Percentiles rank a stretch among this genome's conserved stretches.
These are phyloP conservation scores for Hemibagrus wyckioides DNA, from an alignment of 2,113 vertebrate species.

Conservation along the genomic window DNA sequence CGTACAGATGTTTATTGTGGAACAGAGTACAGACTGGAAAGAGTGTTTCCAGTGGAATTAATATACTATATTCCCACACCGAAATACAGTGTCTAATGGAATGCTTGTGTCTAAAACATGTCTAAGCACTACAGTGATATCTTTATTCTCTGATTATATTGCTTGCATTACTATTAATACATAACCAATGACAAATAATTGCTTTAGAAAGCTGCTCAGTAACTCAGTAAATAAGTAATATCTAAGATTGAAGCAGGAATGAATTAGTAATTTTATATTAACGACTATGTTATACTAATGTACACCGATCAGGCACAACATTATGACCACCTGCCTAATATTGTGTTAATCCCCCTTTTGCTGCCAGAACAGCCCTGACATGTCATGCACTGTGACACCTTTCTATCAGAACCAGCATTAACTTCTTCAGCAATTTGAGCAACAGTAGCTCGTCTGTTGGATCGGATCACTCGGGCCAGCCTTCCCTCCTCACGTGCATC, in stretches of 20 bases:
- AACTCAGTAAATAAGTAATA: neutral
- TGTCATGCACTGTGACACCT: too few relatives aligned
- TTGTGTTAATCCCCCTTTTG: too few relatives aligned
- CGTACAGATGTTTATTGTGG: conserved; percentile 16
- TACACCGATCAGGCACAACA: too few relatives aligned
- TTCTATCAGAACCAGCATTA: too few relatives aligned
- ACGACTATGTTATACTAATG: neutral
- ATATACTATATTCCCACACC: neutral
- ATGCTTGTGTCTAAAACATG: neutral
- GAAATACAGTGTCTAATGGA: neutral
- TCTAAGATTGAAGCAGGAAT: neutral
- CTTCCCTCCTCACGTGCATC: too few relatives aligned
- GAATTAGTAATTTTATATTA: neutral
- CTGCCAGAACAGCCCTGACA: too few relatives aligned
- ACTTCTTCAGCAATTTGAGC: too few relatives aligned
- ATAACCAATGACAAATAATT: neutral
- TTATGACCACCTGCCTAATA: too few relatives aligned
- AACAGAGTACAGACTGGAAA: neutral
- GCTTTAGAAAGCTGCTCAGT: neutral
- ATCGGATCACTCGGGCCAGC: too few relatives aligned
- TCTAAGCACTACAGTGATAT: neutral
- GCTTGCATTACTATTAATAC: neutral
- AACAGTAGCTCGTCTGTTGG: too few relatives aligned
- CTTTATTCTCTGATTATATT: neutral
- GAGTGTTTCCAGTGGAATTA: neutral